Base-by-base conservation (phyloP, 2,888 invertebrate genomes). In the Gerris lacustris region DNA sequence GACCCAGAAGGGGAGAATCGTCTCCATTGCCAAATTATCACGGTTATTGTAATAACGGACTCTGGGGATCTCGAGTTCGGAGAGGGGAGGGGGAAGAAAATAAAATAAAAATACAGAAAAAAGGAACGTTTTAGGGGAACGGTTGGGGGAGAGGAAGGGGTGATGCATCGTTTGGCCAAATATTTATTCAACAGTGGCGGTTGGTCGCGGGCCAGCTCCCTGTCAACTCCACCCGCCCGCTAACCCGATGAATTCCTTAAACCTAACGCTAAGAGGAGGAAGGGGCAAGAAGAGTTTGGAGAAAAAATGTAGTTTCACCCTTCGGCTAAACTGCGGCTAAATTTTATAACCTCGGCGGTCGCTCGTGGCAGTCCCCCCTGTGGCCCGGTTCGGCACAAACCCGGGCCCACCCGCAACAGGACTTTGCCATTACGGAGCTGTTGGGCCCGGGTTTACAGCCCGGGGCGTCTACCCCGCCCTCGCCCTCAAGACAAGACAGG, bases 111-210 rank as follows among this genome's bases (percentile, higher is more conserved):
- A 31, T 31, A 31, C 31, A 31, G 31, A 31, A 31, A 31, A 31
- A 31, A 31, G 31, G 31, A 31, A 31, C 31, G 31, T 31, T 31
- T 31, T 31, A 31, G 31, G 31, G 31, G 31, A 31, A 31, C 31
- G 31, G 31, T 31, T 4, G 15, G 11, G 15, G 5, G 62, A 62
- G n/a, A 2, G n/a, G 15, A 62, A 62, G 62, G 62, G 62, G 11
- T 62, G 62, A 62, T 62, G 62, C 62, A 62, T 62, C 62, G 62
- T 11, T n/a, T 11, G n/a, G n/a, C 62, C 62, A 72, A 69, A 72
- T 72, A 72, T 72, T 72, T 72, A 72, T 72, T 72, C 72, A 72
- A 72, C 72, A 72, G 72, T 67, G 67, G 66, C 72, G 67, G 67
- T 72, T 72, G 72, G 72, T 69, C 45, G 45, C 47, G 67, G 62